Evolutionary conservation across 2,888 invertebrate genomes (phyloP).

Genomic region (Gibbula magus): DNA sequence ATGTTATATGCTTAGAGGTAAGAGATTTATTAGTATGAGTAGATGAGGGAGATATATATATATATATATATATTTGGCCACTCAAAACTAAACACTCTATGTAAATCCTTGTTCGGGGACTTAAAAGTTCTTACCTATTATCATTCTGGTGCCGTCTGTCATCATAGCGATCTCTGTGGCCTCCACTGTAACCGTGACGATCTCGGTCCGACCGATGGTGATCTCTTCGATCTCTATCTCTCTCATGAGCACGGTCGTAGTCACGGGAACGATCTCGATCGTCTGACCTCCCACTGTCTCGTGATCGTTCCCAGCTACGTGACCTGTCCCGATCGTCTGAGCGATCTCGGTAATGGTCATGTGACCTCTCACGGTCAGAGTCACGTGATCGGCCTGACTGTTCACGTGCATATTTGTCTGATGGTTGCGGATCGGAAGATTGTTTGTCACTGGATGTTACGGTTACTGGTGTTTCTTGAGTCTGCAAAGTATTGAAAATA

Average conservation of each 20-base stretch:
- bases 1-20: no score
- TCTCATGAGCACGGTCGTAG: slow-evolving; percentile 2
- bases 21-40: no score
- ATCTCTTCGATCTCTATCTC: slow-evolving; percentile 17
- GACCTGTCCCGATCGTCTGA: slow-evolving; percentile 7
- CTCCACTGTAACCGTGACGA: not conserved
- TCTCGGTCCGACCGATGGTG: slow-evolving; percentile 23
- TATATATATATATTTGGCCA: no score
- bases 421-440: not conserved
- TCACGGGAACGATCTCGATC: not conserved
- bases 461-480: not conserved
- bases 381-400: not conserved
- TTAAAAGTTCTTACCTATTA: not conserved
- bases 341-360: slow-evolving; percentile 9
- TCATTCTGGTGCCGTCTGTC: not conserved
- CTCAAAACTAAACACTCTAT: not conserved
- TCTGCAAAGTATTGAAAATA: not conserved
- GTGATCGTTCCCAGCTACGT: not conserved
- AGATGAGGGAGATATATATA: no score
- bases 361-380: not conserved
- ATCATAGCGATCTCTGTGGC: not conserved
- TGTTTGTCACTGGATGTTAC: not conserved
- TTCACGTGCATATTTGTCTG: no score
- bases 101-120: not conserved
- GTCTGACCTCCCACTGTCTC: not conserved